Evolutionary conservation across 2,113 vertebrate genomes (phyloP), one percentile per base, ranked within the genome.

Genomic region (Oncorhynchus nerka): DNA sequence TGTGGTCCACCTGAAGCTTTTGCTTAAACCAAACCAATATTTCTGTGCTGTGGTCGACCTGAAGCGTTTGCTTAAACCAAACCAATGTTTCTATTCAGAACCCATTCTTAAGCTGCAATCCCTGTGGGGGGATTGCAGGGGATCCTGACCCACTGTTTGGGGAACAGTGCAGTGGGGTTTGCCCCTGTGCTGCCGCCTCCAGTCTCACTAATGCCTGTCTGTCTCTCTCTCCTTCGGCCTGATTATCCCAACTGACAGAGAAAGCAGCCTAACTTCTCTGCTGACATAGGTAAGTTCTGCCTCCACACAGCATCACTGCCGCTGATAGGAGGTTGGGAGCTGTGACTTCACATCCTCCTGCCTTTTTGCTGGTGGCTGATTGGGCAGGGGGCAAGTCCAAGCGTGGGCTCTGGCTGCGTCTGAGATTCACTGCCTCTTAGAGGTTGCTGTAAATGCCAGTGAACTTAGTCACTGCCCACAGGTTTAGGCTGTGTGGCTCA

Each of bases 211-310:
- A 94, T 89, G 84, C 82, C 85, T 93, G 73, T 93, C 85, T 94
- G 84, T 94, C 84, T 94, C 90, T 93, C 87, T 94, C 89, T 90
- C 85, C 90, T 76, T 87, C 85, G 90, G 91, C 89, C 89, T 91
- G 90, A 90, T 91, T 88, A 89, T 89, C 90, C 87, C 82, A 89
- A 75, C 76, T 94, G 90, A 93, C 92, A 94, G 93, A 93, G 83
- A 93, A 93, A 83, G 90, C 89, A 86, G 87, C 87, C 65, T 73
- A 83, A 84, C 87, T 78, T 86, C 84, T 84, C 84, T 89, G 88
- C 81, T 89, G 92, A 94, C 39, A 94, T 94, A 91, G 93, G 93
- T 94, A 94, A 94, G 93, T 94, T 77, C 75, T 65, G 39, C 75
- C 72, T 70, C 20, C 70, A 72, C 72, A 68, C 65, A 72, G 73